phyloP scores from a whole-genome alignment of 1,140 invertebrate genomes.

The Pinna nobilis region DNA sequence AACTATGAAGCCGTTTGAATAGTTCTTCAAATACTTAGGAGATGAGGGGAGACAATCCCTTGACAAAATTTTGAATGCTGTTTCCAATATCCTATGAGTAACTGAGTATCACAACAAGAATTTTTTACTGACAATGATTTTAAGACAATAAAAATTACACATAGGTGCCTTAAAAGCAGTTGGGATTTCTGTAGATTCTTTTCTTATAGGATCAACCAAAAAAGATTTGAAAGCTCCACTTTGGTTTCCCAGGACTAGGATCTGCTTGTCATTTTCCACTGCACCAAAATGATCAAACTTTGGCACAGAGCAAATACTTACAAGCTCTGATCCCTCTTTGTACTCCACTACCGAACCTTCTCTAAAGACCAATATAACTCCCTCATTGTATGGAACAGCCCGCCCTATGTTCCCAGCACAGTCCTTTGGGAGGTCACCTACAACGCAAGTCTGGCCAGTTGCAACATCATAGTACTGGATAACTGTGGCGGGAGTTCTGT shows the following conservation, averaged over 20 bases:
- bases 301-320: not conserved
- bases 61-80: too few relatives aligned
- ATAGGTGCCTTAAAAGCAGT: slow-evolving; percentile 39
- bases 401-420: slow-evolving; percentile 28
- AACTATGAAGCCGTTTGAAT: too few relatives aligned
- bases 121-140: slow-evolving; percentile 35
- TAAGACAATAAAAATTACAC: slow-evolving; percentile 42
- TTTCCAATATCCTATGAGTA: too few relatives aligned
- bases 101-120: too few relatives aligned
- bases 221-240: slow-evolving; percentile 30
- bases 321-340: not conserved
- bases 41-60: too few relatives aligned
- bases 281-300: slow-evolving; percentile 45
- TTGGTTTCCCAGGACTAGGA: slow-evolving; percentile 30
- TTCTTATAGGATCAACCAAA: slow-evolving; percentile 24
- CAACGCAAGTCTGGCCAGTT: slow-evolving; percentile 4
- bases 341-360: slow-evolving; percentile 32
- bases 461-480: slow-evolving; percentile 43
- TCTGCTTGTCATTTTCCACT: slow-evolving; percentile 17
- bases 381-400: slow-evolving; percentile 28
- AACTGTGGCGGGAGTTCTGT: slow-evolving; percentile 8
- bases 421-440: slow-evolving; percentile 33
- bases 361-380: slow-evolving; percentile 23
- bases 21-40: too few relatives aligned
- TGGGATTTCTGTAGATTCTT: slow-evolving; percentile 5